These are phyloP conservation scores for Sceloporus tristichus DNA, from an alignment of 2,113 vertebrate species.

Conservation along the genomic window DNA sequence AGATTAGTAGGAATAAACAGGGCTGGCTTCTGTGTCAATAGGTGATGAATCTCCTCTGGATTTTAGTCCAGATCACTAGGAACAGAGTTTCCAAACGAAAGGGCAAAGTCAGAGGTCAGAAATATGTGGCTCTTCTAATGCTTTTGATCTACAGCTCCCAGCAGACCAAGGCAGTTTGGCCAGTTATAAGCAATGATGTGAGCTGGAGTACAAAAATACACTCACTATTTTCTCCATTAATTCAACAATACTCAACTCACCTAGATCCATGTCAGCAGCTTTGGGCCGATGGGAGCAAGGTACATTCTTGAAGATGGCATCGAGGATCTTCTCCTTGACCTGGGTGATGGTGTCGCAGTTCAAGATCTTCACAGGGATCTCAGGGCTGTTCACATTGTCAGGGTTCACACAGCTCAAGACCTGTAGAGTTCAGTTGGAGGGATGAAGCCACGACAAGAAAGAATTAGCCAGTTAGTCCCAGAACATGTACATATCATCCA, in stretches of 20 bases:
- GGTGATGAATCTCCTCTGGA: too few relatives aligned
- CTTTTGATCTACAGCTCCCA: too few relatives aligned
- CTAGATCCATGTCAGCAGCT: constrained; percentile 97
- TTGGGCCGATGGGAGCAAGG: constrained; percentile 96
- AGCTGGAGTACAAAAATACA: too few relatives aligned
- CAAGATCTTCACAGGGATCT: constrained; percentile 95
- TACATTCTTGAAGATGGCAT: constrained; percentile 98
- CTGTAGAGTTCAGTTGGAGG: constrained; percentile 67
- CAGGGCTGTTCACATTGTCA: constrained; percentile 92
- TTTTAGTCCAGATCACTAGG: too few relatives aligned
- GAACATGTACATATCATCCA: not conserved
- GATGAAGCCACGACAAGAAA: constrained; percentile 13
- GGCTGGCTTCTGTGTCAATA: not conserved
- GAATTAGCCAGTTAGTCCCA: not conserved
- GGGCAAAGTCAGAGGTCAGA: too few relatives aligned
- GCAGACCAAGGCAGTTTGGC: too few relatives aligned
- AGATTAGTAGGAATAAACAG: not conserved
- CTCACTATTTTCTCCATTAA: not conserved
- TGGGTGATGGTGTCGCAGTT: constrained; percentile 98
- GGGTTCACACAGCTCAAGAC: constrained; percentile 97
- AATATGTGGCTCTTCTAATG: too few relatives aligned
- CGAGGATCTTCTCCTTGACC: constrained; percentile 98
- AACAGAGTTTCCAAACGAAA: not conserved
- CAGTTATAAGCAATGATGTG: too few relatives aligned
- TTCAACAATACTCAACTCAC: constrained; percentile 70